A percentile compares a stretch with the other conserved stretches of the same genome.
These are phyloP conservation scores for Temnothorax rugatulus DNA, from an alignment of 2,888 invertebrate genomes.

Conservation along the genomic window DNA sequence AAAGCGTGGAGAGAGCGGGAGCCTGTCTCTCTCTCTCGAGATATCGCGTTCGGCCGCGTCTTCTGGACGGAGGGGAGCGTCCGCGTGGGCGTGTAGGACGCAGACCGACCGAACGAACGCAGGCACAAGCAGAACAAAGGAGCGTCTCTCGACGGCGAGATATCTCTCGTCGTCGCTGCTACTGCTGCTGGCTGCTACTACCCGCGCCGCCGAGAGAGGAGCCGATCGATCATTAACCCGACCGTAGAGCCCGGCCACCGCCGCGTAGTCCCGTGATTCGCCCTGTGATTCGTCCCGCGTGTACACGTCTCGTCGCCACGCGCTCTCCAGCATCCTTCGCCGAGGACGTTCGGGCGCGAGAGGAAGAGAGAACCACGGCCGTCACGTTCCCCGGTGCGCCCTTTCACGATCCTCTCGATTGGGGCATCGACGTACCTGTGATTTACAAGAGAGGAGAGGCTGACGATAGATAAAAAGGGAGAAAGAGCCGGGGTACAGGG, in stretches of 20 bases:
- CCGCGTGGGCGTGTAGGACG: conserved; percentile 28
- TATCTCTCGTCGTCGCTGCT: conserved; percentile 6
- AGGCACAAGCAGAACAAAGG: conserved; percentile 63
- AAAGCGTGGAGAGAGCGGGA: too few species aligned
- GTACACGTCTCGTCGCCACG: conserved; percentile 27
- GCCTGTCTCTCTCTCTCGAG: background rate
- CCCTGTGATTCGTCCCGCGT: conserved; percentile 53
- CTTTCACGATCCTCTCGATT: conserved; percentile 33
- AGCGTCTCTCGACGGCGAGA: conserved; percentile 36
- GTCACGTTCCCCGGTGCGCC: conserved; percentile 24
- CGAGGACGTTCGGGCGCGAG: conserved; percentile 7
- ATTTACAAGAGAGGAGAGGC: conserved; percentile 32
- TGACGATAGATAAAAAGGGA: conserved; percentile 25
- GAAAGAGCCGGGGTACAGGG: conserved; percentile 16
- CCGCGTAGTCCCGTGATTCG: conserved; percentile 27
- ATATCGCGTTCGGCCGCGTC: conserved; percentile 49
- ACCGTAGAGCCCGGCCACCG: conserved; percentile 42
- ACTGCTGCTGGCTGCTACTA: conserved; percentile 9
- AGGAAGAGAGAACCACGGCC: background rate
- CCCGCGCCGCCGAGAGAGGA: conserved; percentile 47
- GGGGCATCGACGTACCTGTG: conserved; percentile 49
- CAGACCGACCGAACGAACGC: conserved; percentile 33
- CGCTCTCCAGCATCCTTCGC: conserved; percentile 27
- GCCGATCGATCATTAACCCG: conserved; percentile 69
- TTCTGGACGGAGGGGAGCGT: conserved; percentile 56